phyloP scores from a whole-genome alignment of 92 coral and sea anemone genomes.

The Phymanthus crucifer region DNA sequence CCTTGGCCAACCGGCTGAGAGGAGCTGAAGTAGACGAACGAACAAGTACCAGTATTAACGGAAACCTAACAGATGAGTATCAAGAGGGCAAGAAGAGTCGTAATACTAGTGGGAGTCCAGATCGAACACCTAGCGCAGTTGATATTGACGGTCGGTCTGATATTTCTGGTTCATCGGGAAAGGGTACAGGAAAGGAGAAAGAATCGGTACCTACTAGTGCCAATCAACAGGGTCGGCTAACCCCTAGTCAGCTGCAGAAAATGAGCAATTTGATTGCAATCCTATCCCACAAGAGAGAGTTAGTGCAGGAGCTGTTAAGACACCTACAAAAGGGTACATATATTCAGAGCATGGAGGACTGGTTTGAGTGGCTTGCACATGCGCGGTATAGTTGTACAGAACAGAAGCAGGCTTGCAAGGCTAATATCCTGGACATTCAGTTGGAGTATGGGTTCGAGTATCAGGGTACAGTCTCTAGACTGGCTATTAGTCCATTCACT shows the following conservation, averaged over 20 bases:
- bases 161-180: constrained; percentile 57
- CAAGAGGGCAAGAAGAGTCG: constrained; percentile 56
- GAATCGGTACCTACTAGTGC: constrained; percentile 32
- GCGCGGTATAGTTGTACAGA: constrained; percentile 79
- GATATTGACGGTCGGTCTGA: constrained; percentile 67
- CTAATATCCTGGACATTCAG: constrained; percentile 62
- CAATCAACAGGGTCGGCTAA: constrained; percentile 27
- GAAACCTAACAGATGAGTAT: constrained; percentile 29
- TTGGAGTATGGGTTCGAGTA: constrained; percentile 96
- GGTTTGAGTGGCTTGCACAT: constrained; percentile 89
- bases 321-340: constrained; percentile 44
- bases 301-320: constrained; percentile 60
- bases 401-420: constrained; percentile 62
- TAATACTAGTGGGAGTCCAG: constrained; percentile 65
- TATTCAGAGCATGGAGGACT: constrained; percentile 50
- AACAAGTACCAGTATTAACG: constrained; percentile 31
- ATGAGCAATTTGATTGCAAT: constrained; percentile 78
- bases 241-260: constrained; percentile 80
- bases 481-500: constrained; percentile 88
- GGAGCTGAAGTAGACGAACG: constrained; percentile 50
- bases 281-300: constrained; percentile 80
- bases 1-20: constrained; percentile 69
- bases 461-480: constrained; percentile 90
- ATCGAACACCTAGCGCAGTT: constrained; percentile 55
- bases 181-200: constrained; percentile 25